phyloP scores from a whole-genome alignment of 2,888 invertebrate genomes.

The Coelinius sp. region DNA sequence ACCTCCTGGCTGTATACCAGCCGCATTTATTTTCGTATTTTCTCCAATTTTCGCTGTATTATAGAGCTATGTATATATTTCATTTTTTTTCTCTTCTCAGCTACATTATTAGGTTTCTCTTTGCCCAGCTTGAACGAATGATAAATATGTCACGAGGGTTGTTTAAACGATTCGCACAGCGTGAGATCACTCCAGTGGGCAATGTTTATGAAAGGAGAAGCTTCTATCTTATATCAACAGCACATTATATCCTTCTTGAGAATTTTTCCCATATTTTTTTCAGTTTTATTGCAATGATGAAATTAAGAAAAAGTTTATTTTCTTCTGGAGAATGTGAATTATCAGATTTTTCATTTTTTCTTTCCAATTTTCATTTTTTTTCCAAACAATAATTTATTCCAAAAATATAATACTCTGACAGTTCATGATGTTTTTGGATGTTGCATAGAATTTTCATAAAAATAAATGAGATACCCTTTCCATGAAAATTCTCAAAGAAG shows the following conservation, averaged over 20 bases:
- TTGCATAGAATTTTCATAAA: not conserved
- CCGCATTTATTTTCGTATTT: conserved; percentile 23
- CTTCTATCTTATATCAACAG: conserved; percentile 5
- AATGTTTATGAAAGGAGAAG: not conserved
- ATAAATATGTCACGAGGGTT: conserved; percentile 62
- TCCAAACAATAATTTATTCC: too few relatives aligned
- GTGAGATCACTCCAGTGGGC: conserved; percentile 41
- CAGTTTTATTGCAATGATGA: not conserved
- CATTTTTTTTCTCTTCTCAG: conserved; percentile 16
- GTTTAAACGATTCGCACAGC: conserved; percentile 64
- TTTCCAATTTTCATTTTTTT: not conserved
- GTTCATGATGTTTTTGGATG: not conserved
- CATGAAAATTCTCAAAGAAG: not conserved
- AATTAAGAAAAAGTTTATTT: not conserved
- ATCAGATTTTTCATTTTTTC: too few relatives aligned
- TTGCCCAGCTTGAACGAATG: conserved; percentile 44
- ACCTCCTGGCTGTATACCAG: conserved; percentile 38
- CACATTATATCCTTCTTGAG: not conserved
- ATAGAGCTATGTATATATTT: conserved; percentile 26
- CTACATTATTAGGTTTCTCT: conserved; percentile 21
- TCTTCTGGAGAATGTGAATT: not conserved
- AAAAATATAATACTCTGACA: not conserved
- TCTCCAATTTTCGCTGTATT: conserved; percentile 1
- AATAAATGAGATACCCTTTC: not conserved
- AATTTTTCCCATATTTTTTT: not conserved